Conservation (phyloP, 2,113 vertebrate genomes). For the Xiphophorus maculatus region DNA sequence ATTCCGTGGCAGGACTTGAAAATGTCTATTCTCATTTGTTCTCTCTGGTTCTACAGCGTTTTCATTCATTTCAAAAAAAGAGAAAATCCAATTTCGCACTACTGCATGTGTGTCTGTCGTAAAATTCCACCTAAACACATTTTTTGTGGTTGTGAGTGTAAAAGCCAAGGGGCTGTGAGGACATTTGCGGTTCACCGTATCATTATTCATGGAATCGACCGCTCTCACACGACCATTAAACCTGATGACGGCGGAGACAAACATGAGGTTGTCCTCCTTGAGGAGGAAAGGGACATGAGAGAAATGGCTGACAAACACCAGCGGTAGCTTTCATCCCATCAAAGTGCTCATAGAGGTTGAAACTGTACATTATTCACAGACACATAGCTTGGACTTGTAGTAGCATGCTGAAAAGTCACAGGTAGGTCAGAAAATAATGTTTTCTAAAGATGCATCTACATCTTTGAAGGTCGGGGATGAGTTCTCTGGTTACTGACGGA, state of each 20-base stretch:
- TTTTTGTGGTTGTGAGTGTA: background rate
- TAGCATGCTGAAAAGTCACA: conserved; percentile 72
- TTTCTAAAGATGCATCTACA: conserved; percentile 37
- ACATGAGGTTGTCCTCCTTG: conserved; percentile 39
- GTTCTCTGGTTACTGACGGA: conserved; percentile 20
- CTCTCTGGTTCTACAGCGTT: background rate
- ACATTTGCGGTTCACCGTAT: background rate
- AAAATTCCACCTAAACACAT: background rate
- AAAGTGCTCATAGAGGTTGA: conserved; percentile 71
- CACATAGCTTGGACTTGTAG: conserved; percentile 48
- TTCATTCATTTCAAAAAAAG: background rate
- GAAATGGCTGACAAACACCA: conserved; percentile 38
- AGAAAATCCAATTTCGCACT: background rate
- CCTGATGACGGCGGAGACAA: conserved; percentile 35
- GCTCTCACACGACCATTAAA: conserved; percentile 16
- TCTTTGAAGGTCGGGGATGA: conserved; percentile 32
- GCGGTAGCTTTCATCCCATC: conserved; percentile 50
- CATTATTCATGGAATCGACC: conserved; percentile 10
- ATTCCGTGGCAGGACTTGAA: no score
- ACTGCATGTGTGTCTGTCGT: background rate
- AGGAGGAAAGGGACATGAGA: conserved; percentile 48
- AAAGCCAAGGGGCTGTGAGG: background rate
- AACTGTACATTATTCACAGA: conserved; percentile 64
- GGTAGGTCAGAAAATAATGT: conserved; percentile 57
- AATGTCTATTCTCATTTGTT: background rate